Conservation (phyloP, 2,888 invertebrate species). For the Imbricaverruca yamaguchii region DNA sequence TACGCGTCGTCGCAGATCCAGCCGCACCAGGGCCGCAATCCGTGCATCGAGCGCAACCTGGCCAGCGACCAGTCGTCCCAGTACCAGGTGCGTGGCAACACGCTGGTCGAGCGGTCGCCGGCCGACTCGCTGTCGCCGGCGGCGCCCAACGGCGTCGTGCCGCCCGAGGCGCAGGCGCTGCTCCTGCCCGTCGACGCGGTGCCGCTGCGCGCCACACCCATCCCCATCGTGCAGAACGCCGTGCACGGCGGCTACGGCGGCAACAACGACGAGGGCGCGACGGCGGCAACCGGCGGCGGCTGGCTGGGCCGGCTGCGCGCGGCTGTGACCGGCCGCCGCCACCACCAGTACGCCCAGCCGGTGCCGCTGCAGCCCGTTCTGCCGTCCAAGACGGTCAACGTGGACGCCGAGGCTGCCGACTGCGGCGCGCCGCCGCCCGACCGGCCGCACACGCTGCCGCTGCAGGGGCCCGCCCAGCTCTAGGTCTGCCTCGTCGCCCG, state of each 20-base stretch:
- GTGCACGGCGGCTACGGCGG: conserved; percentile 8
- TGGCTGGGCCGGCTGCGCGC: background rate
- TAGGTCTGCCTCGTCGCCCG: too few relatives aligned
- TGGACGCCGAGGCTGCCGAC: background rate
- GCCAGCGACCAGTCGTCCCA: conserved; percentile 32
- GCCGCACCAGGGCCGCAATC: conserved; percentile 77
- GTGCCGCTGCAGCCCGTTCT: conserved; percentile 12
- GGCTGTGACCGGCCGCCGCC: background rate
- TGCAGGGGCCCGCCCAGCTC: too few relatives aligned
- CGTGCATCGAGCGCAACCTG: conserved; percentile 66
- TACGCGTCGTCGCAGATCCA: conserved; percentile 47
- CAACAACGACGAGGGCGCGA: background rate
- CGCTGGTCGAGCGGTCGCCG: conserved; percentile 29
- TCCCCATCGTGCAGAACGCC: conserved; percentile 17
- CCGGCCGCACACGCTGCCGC: conserved; percentile 7
- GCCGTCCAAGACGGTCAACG: conserved; percentile 16
- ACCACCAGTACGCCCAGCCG: background rate
- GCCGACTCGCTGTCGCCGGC: background rate
- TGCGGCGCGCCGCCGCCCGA: background rate
- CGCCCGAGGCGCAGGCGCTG: conserved; percentile 16
- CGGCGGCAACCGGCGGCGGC: background rate
- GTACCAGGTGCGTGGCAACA: conserved; percentile 29
- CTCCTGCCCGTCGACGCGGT: background rate
- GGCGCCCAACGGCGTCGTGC: conserved; percentile 12
- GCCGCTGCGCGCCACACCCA: conserved; percentile 3